Evolutionary conservation across 2,113 vertebrate genomes (phyloP), one percentile per base, ranked within the genome.

Genomic region (Holacanthus passer): DNA sequence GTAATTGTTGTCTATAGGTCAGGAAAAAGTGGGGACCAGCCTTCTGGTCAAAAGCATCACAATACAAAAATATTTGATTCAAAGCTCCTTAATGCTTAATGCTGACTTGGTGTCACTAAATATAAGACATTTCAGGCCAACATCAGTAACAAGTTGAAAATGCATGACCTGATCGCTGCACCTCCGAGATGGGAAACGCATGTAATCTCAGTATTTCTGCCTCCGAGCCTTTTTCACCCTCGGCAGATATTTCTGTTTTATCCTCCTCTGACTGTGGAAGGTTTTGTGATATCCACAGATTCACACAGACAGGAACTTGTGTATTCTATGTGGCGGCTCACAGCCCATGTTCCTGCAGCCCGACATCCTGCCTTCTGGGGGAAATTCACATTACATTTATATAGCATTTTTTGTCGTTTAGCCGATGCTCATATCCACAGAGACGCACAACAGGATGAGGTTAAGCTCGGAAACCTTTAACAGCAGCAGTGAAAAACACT

Each of bases 331-430:
- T 66, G 63, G 45, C 22, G 0, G 47, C 66, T 79, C 72, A 47
- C 60, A 60, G 66, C 59, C 70, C 27, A 5, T 74, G 66, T 73
- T 85, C 53, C 47, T 55, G 14, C 84, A 63, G 47, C 77, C 56
- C 48, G 64, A 79, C 86, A 78, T 73, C 37, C 32, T 75, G 72
- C 63, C 81, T 72, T 64, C 41, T 82, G 77, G 85, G 77, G 79
- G 39, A 65, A 86, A 86, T 81, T 83, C 73, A 76, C 68, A 68
- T 85, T 85, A 66, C 79, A 87, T 80, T 87, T 80, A 56, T 79
- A 60, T 22, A 70, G 56, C 83, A 66, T 77, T 66, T n/a, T 89
- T 74, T 83, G 81, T 77, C 76, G 17, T 82, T 84, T 82, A 82
- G 67, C 63, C 85, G 37, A 68, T 79, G 75, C 73, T 87, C 56